Evolutionary conservation across 2,888 invertebrate species (phyloP), one percentile per base, ranked within the genome.

Genomic region (Volucella inanis): DNA sequence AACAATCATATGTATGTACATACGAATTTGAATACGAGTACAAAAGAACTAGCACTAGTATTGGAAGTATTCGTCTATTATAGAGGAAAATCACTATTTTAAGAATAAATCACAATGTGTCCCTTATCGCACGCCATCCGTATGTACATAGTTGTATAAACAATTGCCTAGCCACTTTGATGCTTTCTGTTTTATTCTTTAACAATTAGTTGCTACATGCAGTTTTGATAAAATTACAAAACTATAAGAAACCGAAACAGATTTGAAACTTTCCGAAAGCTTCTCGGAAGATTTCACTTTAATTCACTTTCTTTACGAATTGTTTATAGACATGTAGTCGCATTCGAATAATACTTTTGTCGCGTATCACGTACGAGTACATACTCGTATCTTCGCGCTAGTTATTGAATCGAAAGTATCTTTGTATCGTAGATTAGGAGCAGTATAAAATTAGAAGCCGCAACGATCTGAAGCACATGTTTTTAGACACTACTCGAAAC

Each of bases 391-490:
- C 41, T 54, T 41, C 64, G 31, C 31, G 31, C 31, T 31, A 31
- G 31, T 31, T 6, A 31, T 55, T 47, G 52, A 64, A 75, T 41
- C 31, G 31, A 31, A n/a, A 41, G 18, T 41, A 22, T 55, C 38
- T 57, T 15, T 38, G 49, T 18, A 14, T 70, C 38, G 18, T 39
- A 9, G 6, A 67, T 15, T 50, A 49, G 18, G 45, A 61, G 45
- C 38, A 52, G 18, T 59, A 59, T 10, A 10, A 64, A 54, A 55
- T 49, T 22, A 64, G 12, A 15, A 50, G 61, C 11, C 52, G 76
- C 68, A 61, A 76, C 54, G 76, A 76, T 61, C 67, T 45, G 59
- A 50, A 52, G 76, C 67, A 76, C 68, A 76, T 76, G 68, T 76
- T 61, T 76, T 52, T 68, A 76, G 67, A 76, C 50, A 76, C 76